These are phyloP conservation scores for Muntiacus reevesi DNA, from an alignment of 2,113 vertebrate genomes.

Conservation along the genomic window DNA sequence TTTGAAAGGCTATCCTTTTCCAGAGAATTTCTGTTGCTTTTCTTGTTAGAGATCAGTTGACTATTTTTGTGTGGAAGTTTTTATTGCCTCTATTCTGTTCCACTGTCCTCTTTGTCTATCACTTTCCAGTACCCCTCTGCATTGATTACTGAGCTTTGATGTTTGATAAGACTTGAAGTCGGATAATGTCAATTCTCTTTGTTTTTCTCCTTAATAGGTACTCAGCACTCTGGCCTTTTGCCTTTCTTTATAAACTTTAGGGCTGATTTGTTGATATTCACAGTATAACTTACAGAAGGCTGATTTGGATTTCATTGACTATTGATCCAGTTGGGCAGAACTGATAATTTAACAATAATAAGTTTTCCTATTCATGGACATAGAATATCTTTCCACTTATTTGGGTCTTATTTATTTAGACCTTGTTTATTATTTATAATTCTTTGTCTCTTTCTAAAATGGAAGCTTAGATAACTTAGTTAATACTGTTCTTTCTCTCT, in stretches of 20 bases:
- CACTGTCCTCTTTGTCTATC: background rate
- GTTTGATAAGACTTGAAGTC: background rate
- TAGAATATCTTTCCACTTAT: background rate
- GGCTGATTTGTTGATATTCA: background rate
- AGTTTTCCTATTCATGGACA: background rate
- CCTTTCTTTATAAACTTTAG: background rate
- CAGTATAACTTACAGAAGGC: background rate
- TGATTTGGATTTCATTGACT: background rate
- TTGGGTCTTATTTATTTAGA: background rate
- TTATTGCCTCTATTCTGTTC: background rate
- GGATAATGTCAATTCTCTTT: background rate
- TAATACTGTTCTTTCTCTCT: background rate
- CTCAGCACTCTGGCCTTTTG: background rate
- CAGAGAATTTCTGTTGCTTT: background rate
- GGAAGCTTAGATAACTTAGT: background rate
- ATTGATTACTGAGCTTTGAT: background rate
- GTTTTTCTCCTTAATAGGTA: background rate
- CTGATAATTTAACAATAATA: background rate
- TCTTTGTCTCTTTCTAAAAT: background rate
- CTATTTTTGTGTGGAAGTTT: background rate
- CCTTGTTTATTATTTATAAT: background rate
- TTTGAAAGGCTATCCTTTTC: background rate
- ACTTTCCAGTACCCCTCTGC: background rate
- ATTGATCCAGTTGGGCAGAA: background rate
- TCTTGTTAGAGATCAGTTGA: background rate